These are phyloP conservation scores for Autographa pulchrina DNA, from an alignment of 2,888 invertebrate genomes.

Conservation along the genomic window DNA sequence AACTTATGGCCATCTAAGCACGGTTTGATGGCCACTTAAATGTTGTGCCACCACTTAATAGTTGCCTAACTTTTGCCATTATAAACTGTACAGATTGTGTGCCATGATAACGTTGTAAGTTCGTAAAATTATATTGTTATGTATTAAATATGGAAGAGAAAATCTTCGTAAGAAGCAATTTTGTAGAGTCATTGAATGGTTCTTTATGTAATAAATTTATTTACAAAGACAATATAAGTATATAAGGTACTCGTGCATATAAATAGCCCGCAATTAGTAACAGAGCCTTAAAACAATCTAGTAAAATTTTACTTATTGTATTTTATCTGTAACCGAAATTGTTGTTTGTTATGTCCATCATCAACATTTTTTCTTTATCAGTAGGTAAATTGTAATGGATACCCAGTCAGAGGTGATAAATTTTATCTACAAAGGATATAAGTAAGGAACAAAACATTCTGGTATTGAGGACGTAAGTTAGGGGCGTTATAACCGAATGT, in stretches of 20 bases:
- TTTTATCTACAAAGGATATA: conserved; percentile 57
- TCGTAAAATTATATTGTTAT: conserved; percentile 45
- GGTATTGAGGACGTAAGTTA: conserved; percentile 49
- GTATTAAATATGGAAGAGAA: background rate
- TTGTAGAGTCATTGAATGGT: background rate
- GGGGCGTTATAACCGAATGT: conserved; percentile 64
- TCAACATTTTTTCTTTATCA: conserved; percentile 57
- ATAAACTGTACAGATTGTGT: conserved; percentile 75
- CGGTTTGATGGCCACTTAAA: conserved; percentile 85
- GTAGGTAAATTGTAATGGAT: conserved; percentile 40
- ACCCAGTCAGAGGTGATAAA: conserved; percentile 32
- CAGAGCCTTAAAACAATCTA: background rate
- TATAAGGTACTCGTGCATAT: background rate
- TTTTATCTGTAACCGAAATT: conserved; percentile 32
- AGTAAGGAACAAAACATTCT: conserved; percentile 47
- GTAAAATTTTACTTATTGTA: conserved; percentile 7
- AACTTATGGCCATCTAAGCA: conserved; percentile 85
- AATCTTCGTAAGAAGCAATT: background rate
- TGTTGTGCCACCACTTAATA: conserved; percentile 78
- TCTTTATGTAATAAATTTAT: no score
- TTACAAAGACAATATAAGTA: background rate
- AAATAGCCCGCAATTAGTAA: background rate
- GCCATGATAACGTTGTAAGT: conserved; percentile 60
- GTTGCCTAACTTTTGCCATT: conserved; percentile 79
- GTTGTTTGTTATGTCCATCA: conserved; percentile 22